Conservation (phyloP, 2,888 invertebrate species). For the Drepanosiphum platanoidis region DNA sequence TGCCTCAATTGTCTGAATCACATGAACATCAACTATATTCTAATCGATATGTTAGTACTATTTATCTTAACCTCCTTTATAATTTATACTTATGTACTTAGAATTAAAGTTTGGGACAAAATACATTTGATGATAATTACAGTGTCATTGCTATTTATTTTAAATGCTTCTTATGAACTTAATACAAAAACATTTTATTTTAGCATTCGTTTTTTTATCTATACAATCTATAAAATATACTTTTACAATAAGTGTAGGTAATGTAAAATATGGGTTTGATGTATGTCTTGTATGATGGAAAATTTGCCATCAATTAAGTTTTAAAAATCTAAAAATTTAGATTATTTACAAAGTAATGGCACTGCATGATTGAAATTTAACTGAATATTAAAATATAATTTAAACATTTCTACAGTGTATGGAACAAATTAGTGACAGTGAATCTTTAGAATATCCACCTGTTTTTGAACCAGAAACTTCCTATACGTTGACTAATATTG, state of each 20-base stretch:
- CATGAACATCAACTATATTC: constrained; percentile 55
- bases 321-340: no score
- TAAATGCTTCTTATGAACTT: neutral
- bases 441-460: constrained; percentile 80
- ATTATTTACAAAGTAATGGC: neutral
- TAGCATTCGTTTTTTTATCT: neutral
- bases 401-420: neutral
- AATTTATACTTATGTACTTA: neutral
- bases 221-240: no score
- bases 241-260: no score
- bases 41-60: constrained; percentile 67
- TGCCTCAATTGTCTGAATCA: constrained; percentile 43
- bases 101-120: neutral
- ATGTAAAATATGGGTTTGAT: no score
- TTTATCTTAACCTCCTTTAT: neutral
- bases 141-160: neutral
- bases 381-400: constrained; percentile 3
- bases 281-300: no score
- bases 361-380: neutral
- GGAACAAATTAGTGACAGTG: constrained; percentile 43
- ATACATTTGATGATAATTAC: neutral
- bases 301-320: no score
- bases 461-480: constrained; percentile 87
- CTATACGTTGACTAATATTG: constrained; percentile 73
- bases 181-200: neutral